phyloP scores from a whole-genome alignment of 2,797 vertebrate genomes.

The Kryptopterus vitreolus region DNA sequence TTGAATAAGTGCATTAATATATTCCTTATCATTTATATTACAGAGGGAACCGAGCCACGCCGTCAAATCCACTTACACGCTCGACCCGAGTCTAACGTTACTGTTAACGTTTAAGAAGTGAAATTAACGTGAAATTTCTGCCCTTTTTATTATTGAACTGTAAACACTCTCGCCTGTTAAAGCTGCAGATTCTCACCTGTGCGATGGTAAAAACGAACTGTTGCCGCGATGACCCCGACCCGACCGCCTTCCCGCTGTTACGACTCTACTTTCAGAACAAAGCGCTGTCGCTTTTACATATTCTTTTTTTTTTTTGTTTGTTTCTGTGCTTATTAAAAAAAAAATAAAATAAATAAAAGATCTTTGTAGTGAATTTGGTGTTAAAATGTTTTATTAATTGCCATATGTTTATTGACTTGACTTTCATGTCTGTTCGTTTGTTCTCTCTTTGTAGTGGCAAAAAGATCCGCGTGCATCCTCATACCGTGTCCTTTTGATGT shows the following conservation, averaged over 20 bases:
- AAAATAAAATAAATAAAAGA: too few relatives aligned
- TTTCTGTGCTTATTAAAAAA: slow-evolving; percentile 78
- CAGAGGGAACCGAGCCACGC: background rate
- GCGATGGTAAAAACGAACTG: background rate
- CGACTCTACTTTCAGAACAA: background rate
- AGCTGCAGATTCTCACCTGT: background rate
- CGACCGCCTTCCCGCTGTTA: background rate
- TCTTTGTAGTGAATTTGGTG: slow-evolving; percentile 94
- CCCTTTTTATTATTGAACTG: background rate
- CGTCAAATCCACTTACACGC: too few relatives aligned
- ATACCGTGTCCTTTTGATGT: slow-evolving; percentile 99
- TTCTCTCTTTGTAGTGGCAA: slow-evolving; percentile 99
- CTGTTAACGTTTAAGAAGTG: background rate
- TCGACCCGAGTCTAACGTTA: background rate
- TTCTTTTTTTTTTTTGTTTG: slow-evolving; percentile 78
- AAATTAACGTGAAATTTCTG: background rate
- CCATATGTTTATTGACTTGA: slow-evolving; percentile 99
- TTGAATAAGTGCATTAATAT: background rate
- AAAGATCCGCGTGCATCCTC: slow-evolving; percentile 94
- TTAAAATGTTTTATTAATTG: slow-evolving; percentile 99
- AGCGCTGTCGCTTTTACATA: background rate
- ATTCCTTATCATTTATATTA: background rate
- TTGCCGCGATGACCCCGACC: background rate
- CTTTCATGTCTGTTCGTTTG: slow-evolving; percentile 99
- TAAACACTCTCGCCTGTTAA: background rate